Base-by-base conservation (phyloP, 2,888 invertebrate genomes). In the Tuta absoluta region DNA sequence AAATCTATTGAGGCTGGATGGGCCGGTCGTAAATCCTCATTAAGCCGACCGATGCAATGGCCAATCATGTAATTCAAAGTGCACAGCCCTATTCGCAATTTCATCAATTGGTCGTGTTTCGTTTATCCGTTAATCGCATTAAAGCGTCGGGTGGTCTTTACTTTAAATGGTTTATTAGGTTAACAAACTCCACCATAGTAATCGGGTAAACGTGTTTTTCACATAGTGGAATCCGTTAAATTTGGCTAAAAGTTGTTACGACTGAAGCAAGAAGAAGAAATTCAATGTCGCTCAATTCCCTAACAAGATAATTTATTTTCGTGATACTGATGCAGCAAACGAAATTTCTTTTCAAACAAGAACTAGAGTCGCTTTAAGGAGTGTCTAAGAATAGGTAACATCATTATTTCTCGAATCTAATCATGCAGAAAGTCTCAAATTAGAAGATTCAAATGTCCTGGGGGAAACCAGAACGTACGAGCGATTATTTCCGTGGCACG, bases 61-160 rank as follows among this genome's bases (percentile, higher is more conserved):
- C 78, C 87, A 86, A 89, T 89, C 86, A 88, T 85, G 75, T 81
- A 84, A 89, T 89, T 87, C 73, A 84, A 79, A 83, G 81, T 85
- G 85, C 84, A 87, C 84, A 84, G 76, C 75, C 78, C 79, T 78
- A 80, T 85, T 85, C 81, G 88, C 88, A 84, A 85, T 82, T 82
- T 78, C 71, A 72, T 80, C 75, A 82, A 80, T 81, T 81, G 77
- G 69, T 72, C 76, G 71, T 72, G 67, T 70, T 67, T 68, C 69
- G 74, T 78, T 77, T 76, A 79, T 79, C 71, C 75, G 71, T 48
- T 60, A 60, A 60, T 48, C 60, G 58, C 38, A 41, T 38, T 59
- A 37, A 41, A 23, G 51, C 10, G 23, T 23, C 23, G n/a, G 45
- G 45, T 45, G 45, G 45, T 45, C 45, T 45, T 41, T 45, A 45